A percentile compares a stretch with the other conserved stretches of the same genome.
phyloP scores from a whole-genome alignment of 2,888 invertebrate genomes.

The Machimus atricapillus region DNA sequence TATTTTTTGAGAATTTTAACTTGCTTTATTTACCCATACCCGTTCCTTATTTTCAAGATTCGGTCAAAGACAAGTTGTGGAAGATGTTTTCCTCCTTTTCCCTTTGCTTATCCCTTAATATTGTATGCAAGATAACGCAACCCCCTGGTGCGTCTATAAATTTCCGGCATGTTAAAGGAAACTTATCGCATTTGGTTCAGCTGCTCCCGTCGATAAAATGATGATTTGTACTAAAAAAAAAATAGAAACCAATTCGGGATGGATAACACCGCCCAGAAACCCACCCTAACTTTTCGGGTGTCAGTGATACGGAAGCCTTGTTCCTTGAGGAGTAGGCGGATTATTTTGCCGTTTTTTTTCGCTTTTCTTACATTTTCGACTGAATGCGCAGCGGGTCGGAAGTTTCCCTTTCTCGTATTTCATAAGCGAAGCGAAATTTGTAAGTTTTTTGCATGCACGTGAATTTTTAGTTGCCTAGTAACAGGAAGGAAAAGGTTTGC shows the following conservation, averaged over 20 bases:
- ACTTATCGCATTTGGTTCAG: background rate
- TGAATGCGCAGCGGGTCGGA: background rate
- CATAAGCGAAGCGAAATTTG: background rate
- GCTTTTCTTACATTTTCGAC: background rate
- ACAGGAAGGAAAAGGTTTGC: background rate
- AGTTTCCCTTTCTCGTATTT: background rate
- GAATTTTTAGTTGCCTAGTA: background rate
- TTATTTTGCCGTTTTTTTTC: background rate
- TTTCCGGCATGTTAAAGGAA: background rate
- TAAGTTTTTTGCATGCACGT: background rate
- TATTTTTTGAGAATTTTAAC: too few relatives aligned
- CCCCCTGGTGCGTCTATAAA: background rate
- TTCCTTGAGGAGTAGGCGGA: background rate
- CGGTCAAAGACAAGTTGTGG: background rate
- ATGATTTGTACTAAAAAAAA: background rate
- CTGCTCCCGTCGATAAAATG: background rate
- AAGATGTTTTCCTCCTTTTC: background rate
- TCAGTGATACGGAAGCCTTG: background rate
- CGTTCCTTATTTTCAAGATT: too few relatives aligned
- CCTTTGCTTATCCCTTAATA: background rate
- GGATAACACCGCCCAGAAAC: background rate
- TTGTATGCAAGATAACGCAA: background rate
- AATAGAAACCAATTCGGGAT: background rate
- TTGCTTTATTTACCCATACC: too few relatives aligned
- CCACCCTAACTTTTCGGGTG: background rate